Base-by-base conservation (phyloP, 2,113 vertebrate species). In the Cyprinodon variegatus region DNA sequence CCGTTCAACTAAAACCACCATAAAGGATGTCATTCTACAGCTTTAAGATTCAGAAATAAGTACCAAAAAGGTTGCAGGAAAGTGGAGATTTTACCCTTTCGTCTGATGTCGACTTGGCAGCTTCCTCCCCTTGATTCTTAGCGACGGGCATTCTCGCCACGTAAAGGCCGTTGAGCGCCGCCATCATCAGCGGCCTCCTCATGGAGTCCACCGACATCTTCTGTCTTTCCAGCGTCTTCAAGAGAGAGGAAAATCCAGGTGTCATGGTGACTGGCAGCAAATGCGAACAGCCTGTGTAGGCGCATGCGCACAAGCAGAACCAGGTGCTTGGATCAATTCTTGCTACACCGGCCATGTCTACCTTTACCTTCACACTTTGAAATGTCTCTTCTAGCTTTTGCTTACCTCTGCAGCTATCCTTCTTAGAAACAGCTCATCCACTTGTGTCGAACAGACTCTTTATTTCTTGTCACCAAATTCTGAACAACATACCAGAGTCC, bases 201-300 rank as follows among this genome's bases (percentile, higher is more conserved):
- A 97, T 94, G 12, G 95, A 96, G 94, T 98, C 97, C 93, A 97
- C 96, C 17, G 96, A 96, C 96, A 96, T 96, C 95, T 97, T 98
- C 94, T 98, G 96, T 88, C 97, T 97, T 90, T 99, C 97, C 93
- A 99, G 95, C 88, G 97, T 98, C 97, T 99, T 95, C 73, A 94
- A 92, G 88, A 97, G 94, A 96, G 95, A 97, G 92, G 92, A 95
- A 92, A 96, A 76, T 86, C 95, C 94, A 5, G 87, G 76, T 3
- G 89, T 93, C 86, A 92, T 76, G 84, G 64, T 74, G 11, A 68
- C 72, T 67, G 83, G 75, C 72, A 81, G 29, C 36, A 70, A 86
- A 78, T 7, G 39, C 29, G 20, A 71, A 57, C 65, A 64, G 60
- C 10, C 41, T 53, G 37, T 12, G 39, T 66, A 50, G 48, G 15